Base-by-base conservation (phyloP, 2,888 invertebrate species). In the Calameuta filiformis region DNA sequence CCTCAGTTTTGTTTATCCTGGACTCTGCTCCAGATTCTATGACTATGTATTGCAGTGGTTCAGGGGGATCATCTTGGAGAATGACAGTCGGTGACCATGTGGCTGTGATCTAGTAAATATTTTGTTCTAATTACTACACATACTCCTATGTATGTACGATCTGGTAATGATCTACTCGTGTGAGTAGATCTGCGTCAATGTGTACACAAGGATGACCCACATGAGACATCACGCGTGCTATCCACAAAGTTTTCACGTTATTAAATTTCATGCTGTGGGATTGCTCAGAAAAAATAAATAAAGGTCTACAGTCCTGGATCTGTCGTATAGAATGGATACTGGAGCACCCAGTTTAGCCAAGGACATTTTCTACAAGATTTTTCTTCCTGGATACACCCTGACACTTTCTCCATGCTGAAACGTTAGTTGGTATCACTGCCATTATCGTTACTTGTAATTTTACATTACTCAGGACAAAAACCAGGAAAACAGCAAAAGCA, bases 71-170 rank as follows among this genome's bases (percentile, higher is more conserved):
- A 23, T 56, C 56, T 56, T 56, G 23, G 9, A 56, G 23, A 56
- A 12, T 4, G 71, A 71, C 76, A 78, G 56, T 78, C 75, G 31
- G 75, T 75, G 78, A 78, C 78, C 78, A 76, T 76, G 78, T 73
- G 78, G 78, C 78, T 78, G 56, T 76, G 78, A 73, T 76, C 78
- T 73, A 78, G 76, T 78, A 78, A 77, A 76, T 76, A 73, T 69
- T 56, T 56, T 9, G 23, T 56, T 56, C 15, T 2, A 56, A 23
- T 23, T 9, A 23, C 56, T 56, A 56, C 15, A 2, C 56, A 6
- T 23, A 9, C 6, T 56, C 23, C 56, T 1, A 56, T 9, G 56
- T 2, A 9, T 23, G 23, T 9, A 56, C 1, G 56, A 23, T 40
- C 15, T 15, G 40, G 40, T 56, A 23, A 56, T 9, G 15, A 40